These are phyloP conservation scores for Scatophagus argus DNA, from an alignment of 2,113 vertebrate genomes.

Conservation along the genomic window DNA sequence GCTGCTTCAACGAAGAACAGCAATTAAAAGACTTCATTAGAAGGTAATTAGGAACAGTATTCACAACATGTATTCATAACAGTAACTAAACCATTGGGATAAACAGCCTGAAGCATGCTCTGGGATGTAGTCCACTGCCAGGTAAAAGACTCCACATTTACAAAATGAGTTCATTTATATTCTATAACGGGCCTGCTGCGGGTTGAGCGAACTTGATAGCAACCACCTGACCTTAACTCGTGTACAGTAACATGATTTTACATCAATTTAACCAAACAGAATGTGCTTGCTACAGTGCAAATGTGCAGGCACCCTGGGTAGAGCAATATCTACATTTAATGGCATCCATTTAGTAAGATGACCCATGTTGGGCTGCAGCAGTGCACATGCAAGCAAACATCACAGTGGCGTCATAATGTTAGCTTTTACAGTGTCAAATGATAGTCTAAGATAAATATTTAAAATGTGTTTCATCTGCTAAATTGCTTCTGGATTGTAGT, in stretches of 20 bases:
- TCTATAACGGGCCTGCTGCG: slow-evolving; percentile 33
- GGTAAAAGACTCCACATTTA: slow-evolving; percentile 35
- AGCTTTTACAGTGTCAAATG: neutral
- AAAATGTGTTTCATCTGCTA: slow-evolving; percentile 23
- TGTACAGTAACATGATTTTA: slow-evolving; percentile 31
- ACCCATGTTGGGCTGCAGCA: slow-evolving; percentile 41
- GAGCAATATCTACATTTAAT: slow-evolving; percentile 58
- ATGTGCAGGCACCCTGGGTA: slow-evolving; percentile 22
- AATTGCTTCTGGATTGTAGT: slow-evolving; percentile 2
- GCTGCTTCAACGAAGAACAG: neutral
- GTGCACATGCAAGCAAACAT: slow-evolving; percentile 16
- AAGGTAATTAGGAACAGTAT: slow-evolving; percentile 4
- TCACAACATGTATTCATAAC: slow-evolving; percentile 22
- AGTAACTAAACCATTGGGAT: neutral
- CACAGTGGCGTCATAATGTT: neutral
- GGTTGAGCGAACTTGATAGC: slow-evolving; percentile 34
- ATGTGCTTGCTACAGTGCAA: slow-evolving; percentile 23
- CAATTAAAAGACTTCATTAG: slow-evolving; percentile 23
- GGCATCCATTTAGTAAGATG: slow-evolving; percentile 44
- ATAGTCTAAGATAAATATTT: slow-evolving; percentile 19
- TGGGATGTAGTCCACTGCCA: neutral
- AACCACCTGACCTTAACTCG: slow-evolving; percentile 31
- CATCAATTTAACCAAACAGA: slow-evolving; percentile 47
- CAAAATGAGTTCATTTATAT: slow-evolving; percentile 49
- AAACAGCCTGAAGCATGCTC: slow-evolving; percentile 2